These are phyloP conservation scores for Hydraecia micacea DNA, from an alignment of 2,888 invertebrate genomes.

Conservation along the genomic window DNA sequence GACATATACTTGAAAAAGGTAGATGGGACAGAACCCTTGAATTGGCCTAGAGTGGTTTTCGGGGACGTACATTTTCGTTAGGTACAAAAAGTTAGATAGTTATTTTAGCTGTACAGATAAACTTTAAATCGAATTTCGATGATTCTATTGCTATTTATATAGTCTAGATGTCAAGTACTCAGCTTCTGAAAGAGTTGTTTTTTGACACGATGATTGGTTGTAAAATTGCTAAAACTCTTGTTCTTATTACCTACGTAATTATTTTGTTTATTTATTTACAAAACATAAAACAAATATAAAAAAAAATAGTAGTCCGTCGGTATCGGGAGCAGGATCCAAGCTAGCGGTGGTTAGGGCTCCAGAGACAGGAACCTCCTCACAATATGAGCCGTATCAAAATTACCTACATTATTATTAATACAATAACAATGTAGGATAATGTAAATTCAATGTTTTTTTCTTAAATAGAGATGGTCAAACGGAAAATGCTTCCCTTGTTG, in stretches of 20 bases:
- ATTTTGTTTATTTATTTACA: too few species aligned
- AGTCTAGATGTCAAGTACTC: neutral
- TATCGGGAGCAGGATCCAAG: too few species aligned
- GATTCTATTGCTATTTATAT: neutral
- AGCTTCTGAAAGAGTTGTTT: too few species aligned
- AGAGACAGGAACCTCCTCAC: too few species aligned
- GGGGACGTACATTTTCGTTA: neutral
- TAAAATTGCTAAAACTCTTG: too few species aligned
- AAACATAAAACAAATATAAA: too few species aligned
- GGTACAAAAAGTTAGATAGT: neutral
- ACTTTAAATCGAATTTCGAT: neutral
- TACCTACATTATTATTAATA: too few species aligned
- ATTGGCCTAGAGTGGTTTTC: neutral
- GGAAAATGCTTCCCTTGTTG: neutral
- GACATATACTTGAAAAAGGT: conserved; percentile 17
- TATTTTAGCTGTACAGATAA: neutral
- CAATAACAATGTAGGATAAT: neutral
- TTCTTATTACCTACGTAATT: too few species aligned
- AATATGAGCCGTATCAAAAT: too few species aligned
- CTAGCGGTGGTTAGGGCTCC: too few species aligned
- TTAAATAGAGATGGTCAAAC: neutral
- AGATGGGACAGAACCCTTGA: neutral
- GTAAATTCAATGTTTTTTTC: neutral
- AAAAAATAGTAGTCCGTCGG: too few species aligned
- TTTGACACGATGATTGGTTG: too few species aligned